Evolutionary conservation across 2,113 vertebrate genomes (phyloP), one percentile per base, ranked within the genome.

Genomic region (Lonchura striata): DNA sequence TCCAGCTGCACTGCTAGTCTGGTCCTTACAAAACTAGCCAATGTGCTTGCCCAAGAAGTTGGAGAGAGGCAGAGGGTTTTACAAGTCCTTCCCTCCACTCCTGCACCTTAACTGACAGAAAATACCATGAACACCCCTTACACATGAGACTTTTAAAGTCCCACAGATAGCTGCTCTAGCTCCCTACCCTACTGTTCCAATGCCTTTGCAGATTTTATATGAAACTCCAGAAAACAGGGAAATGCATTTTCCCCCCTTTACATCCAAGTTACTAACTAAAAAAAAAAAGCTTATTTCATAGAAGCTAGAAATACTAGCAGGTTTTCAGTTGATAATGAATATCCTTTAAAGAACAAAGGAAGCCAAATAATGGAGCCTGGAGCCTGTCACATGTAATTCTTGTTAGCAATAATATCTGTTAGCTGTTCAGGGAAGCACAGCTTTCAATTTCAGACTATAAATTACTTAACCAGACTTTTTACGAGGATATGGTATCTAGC

Each of bases 391-490:
- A 7, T 77, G 14, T 46, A 91, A 61, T 70, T 88, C 50, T 75
- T 78, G 20, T 77, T 86, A 63, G n/a, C 42, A 86, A 82, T 61
- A 28, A 69, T 70, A 90, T 69, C 56, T 90, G 42, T 59, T 91
- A 77, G 79, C 65, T 77, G 66, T 70, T 95, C 59, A 70, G 54
- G 31, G 49, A 44, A 94, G 50, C 5, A 1, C 44, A 50, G 13
- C 33, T 74, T 59, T 87, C 3, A 1, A 12, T 74, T 93, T 92
- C 42, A 65, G 64, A 72, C 35, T 22, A 82, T 31, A 80, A 94
- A 96, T 88, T 68, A 66, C 70, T 94, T 93, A 87, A 79, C 46
- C 93, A 96, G 84, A 63, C 68, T 54, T 97, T 93, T 97, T 94
- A 94, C 0, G 17, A 94, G 75, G 85, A 49, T 64, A 37, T 1